A percentile compares a stretch with the other conserved stretches of the same genome.
Evolutionary conservation across 2,888 invertebrate genomes (phyloP).

Genomic region (Quadriops clusia): DNA sequence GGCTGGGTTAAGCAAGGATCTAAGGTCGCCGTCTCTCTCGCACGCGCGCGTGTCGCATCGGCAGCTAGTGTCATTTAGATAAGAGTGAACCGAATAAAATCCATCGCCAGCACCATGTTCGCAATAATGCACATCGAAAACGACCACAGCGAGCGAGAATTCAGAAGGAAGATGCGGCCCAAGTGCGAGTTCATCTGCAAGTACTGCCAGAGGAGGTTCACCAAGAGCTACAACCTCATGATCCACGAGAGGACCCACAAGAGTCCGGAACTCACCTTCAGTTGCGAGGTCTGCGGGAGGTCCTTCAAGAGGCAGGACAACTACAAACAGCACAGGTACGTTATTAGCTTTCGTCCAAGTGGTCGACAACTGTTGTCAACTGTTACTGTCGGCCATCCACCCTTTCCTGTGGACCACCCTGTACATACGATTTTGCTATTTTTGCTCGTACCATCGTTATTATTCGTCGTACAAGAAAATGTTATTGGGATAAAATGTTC

Average conservation of each 20-base stretch:
- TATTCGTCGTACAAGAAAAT: too few relatives aligned
- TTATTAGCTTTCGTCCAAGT: conserved; percentile 12
- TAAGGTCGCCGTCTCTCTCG: too few relatives aligned
- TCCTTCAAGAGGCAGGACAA: conserved; percentile 97
- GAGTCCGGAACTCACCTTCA: conserved; percentile 90
- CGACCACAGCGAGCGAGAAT: conserved; percentile 76
- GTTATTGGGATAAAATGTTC: too few relatives aligned
- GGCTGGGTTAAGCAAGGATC: too few relatives aligned
- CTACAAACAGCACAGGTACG: conserved; percentile 86
- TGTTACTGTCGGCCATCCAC: too few relatives aligned
- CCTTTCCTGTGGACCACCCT: too few relatives aligned
- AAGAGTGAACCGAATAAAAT: too few relatives aligned
- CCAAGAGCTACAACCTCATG: conserved; percentile 96
- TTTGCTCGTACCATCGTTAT: too few relatives aligned
- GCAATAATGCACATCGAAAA: conserved; percentile 83
- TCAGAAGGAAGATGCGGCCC: conserved; percentile 77
- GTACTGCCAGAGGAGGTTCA: conserved; percentile 94
- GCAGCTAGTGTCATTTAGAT: too few relatives aligned
- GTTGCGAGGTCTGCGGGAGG: conserved; percentile 96
- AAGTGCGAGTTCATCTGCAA: conserved; percentile 98
- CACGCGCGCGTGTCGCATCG: too few relatives aligned
- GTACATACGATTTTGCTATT: too few relatives aligned
- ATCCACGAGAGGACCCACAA: conserved; percentile 98
- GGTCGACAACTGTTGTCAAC: too few relatives aligned
- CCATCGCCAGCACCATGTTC: conserved; percentile 56